These are phyloP conservation scores for Rutpela maculata DNA, from an alignment of 2,888 invertebrate genomes.

Conservation along the genomic window DNA sequence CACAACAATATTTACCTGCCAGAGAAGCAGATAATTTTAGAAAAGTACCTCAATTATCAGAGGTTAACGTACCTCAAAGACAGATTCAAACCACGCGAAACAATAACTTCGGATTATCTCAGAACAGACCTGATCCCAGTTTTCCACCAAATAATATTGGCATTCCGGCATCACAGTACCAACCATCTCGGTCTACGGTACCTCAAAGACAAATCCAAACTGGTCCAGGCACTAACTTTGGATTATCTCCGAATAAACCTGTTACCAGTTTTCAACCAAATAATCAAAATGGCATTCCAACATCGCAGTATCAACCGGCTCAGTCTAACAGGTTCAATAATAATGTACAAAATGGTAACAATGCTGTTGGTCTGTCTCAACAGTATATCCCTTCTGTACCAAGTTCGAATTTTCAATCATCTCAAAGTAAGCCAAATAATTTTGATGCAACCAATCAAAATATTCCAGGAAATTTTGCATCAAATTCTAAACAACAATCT, in stretches of 20 bases:
- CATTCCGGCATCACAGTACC: slow-evolving; percentile 13
- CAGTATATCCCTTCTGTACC: slow-evolving; percentile 10
- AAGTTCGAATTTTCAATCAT: not conserved
- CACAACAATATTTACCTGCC: slow-evolving; percentile 19
- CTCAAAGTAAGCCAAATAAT: not conserved
- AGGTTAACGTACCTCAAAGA: not conserved
- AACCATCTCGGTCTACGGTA: slow-evolving; percentile 1
- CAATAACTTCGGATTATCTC: not conserved
- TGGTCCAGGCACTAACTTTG: not conserved
- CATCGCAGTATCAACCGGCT: slow-evolving; percentile 13
- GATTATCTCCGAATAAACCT: not conserved
- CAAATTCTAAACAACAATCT: not conserved
- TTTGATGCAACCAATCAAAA: slow-evolving; percentile 20
- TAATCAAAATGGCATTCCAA: slow-evolving; percentile 12
- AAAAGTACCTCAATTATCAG: not conserved
- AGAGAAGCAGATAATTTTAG: slow-evolving; percentile 1
- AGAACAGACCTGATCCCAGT: not conserved
- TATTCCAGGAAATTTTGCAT: not conserved
- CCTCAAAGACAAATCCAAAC: not conserved
- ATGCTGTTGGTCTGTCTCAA: not conserved
- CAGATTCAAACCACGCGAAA: not conserved
- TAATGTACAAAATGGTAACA: slow-evolving; percentile 6
- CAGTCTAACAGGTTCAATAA: not conserved
- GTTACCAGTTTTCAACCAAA: not conserved
- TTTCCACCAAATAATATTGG: not conserved